Conservation (phyloP, 2,113 vertebrate species). For the Nannobrachium achirus region DNA sequence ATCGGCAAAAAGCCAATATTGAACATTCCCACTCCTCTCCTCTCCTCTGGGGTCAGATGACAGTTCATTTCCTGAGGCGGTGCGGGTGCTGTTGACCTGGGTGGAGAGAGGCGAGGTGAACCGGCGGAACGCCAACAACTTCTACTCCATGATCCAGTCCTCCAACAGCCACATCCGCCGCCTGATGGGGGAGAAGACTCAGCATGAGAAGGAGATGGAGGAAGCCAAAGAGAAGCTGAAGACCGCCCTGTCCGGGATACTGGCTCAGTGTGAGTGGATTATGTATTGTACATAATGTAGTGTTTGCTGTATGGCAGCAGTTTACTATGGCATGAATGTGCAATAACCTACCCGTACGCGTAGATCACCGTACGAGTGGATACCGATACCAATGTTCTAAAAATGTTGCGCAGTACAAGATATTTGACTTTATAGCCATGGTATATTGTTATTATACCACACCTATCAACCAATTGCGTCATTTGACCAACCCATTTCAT, state of each 20-base stretch:
- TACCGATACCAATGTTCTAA: no score
- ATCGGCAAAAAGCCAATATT: no score
- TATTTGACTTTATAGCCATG: no score
- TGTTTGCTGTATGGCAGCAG: no score
- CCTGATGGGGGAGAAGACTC: slow-evolving; percentile 88
- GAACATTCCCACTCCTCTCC: neutral
- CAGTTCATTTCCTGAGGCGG: slow-evolving; percentile 89
- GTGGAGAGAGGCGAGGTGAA: slow-evolving; percentile 95
- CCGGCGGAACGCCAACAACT: slow-evolving; percentile 94
- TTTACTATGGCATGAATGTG: no score
- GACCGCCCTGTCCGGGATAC: slow-evolving; percentile 89
- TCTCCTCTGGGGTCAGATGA: slow-evolving; percentile 82
- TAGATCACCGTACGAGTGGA: neutral
- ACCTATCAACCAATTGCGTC: no score
- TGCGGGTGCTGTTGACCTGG: slow-evolving; percentile 93
- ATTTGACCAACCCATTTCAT: no score
- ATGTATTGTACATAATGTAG: no score
- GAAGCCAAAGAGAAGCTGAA: slow-evolving; percentile 97
- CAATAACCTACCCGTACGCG: neutral
- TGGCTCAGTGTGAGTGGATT: slow-evolving; percentile 86
- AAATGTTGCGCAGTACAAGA: no score
- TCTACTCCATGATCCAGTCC: slow-evolving; percentile 98
- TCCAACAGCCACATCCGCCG: slow-evolving; percentile 94
- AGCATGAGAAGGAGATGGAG: slow-evolving; percentile 96
- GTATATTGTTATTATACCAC: no score